Percentiles rank a stretch among this genome's conserved stretches.
Evolutionary conservation across 2,888 invertebrate genomes (phyloP).

Genomic region (Oligia fasciuncula): DNA sequence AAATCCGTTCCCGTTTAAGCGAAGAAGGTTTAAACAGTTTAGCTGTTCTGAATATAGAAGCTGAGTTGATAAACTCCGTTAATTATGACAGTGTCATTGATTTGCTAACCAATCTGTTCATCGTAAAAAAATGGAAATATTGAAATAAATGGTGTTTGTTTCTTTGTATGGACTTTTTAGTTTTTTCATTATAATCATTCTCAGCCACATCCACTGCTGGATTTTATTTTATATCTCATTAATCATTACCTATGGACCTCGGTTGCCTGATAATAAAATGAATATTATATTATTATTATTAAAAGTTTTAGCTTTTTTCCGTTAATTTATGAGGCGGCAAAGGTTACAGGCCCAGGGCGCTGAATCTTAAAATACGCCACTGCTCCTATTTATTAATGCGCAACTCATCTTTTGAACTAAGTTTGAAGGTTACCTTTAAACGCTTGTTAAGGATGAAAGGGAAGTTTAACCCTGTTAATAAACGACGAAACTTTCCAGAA

Average conservation of each 20-base stretch:
- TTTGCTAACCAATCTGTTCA: no score
- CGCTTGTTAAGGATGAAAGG: conserved; percentile 17
- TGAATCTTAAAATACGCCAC: no score
- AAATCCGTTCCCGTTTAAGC: no score
- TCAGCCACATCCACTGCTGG: background rate
- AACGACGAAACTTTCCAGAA: no score
- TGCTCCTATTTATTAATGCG: background rate
- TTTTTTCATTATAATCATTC: background rate
- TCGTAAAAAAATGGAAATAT: background rate
- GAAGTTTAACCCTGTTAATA: background rate
- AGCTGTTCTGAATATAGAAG: background rate
- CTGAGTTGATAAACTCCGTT: background rate
- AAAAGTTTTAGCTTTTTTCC: background rate
- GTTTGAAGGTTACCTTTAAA: conserved; percentile 18
- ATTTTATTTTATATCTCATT: background rate
- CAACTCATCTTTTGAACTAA: conserved; percentile 8
- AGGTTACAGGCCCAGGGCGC: background rate
- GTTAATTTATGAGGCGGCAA: background rate
- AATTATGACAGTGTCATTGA: no score
- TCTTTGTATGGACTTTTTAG: background rate
- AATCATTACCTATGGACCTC: no score
- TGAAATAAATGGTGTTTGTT: background rate
- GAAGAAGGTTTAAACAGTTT: no score
- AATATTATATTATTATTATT: no score
- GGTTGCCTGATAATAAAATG: no score